Conservation (phyloP, 2,888 invertebrate genomes). For the Smittia sp. region DNA sequence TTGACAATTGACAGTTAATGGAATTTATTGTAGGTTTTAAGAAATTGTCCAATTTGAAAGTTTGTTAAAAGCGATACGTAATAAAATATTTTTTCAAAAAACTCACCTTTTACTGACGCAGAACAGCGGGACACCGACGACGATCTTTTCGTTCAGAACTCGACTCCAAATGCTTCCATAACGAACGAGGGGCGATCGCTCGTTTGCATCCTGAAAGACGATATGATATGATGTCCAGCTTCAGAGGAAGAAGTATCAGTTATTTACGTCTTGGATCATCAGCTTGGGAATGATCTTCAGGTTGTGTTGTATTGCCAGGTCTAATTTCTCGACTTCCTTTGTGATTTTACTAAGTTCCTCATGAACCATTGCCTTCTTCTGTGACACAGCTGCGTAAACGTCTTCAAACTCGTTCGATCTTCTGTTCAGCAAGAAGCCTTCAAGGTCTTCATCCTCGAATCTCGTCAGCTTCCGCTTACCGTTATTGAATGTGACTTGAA, state of each 20-base stretch:
- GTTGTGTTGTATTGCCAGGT: not conserved
- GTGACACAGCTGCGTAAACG: too few species aligned
- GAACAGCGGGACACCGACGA: slow-evolving; percentile 44
- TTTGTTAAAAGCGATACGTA: slow-evolving; percentile 12
- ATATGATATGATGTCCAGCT: not conserved
- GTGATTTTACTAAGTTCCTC: too few species aligned
- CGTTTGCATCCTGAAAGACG: slow-evolving; percentile 42
- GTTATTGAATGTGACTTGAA: too few species aligned
- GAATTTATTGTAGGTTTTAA: slow-evolving; percentile 7
- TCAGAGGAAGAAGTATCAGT: too few species aligned
- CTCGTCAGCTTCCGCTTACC: too few species aligned
- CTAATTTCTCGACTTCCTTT: not conserved
- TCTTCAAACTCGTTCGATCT: too few species aligned
- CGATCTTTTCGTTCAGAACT: slow-evolving; percentile 42
- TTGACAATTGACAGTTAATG: not conserved
- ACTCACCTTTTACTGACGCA: slow-evolving; percentile 43
- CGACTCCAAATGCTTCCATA: slow-evolving; percentile 44
- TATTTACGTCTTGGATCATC: not conserved
- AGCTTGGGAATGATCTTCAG: not conserved
- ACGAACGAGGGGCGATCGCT: slow-evolving; percentile 43
- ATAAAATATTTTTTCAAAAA: slow-evolving; percentile 29
- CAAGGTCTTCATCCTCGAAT: too few species aligned
- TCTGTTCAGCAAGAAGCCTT: too few species aligned
- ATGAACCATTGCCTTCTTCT: too few species aligned
- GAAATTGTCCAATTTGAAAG: slow-evolving; percentile 33